Evolutionary conservation across 2,113 vertebrate species (phyloP).

Genomic region (Cryptoleucopteryx plumbea): DNA sequence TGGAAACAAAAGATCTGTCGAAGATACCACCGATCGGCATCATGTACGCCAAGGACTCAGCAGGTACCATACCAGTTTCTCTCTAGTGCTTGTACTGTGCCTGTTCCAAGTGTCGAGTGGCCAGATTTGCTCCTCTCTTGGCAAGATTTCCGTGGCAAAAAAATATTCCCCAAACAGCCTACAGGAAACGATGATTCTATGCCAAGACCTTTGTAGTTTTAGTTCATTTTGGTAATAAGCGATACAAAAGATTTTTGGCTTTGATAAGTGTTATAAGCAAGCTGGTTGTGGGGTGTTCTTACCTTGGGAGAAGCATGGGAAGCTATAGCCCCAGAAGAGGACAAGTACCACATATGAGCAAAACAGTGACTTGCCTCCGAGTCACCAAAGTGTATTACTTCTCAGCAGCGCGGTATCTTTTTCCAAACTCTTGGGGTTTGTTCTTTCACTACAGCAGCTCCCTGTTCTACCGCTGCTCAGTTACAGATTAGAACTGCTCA

Average conservation of each 20-base stretch:
- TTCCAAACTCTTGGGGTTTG: background rate
- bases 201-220: background rate
- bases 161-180: background rate
- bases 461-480: background rate
- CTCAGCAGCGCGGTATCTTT: background rate
- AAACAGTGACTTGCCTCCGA: background rate
- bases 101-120: background rate
- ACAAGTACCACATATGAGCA: too few species aligned
- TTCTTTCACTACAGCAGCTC: background rate
- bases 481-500: background rate
- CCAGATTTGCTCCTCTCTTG: background rate
- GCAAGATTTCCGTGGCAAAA: background rate
- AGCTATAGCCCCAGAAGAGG: background rate
- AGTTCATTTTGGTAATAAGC: background rate
- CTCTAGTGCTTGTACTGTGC: background rate
- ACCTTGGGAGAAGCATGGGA: background rate
- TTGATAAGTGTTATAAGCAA: rapidly evolving
- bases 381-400: rapidly evolving
- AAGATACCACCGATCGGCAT: background rate
- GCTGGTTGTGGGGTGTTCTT: background rate
- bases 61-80: background rate
- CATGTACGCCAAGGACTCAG: rapidly evolving
- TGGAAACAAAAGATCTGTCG: background rate
- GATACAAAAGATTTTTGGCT: background rate
- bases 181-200: background rate